phyloP scores from a whole-genome alignment of 2,113 vertebrate genomes.

The Corythornis madagascariensis region DNA sequence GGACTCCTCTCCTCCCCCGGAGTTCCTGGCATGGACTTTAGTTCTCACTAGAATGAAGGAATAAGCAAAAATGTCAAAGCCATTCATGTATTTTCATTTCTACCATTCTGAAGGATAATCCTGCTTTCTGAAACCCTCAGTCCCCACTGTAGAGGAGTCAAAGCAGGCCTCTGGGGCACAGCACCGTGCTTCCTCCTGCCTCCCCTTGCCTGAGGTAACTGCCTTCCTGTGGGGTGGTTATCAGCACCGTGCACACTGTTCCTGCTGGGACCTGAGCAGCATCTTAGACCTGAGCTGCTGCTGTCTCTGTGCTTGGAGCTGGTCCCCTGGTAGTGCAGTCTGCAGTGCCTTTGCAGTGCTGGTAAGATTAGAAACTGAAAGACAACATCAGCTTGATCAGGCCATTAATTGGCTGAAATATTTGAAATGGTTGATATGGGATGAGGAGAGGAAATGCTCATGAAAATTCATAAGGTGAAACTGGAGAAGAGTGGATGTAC shows the following conservation, averaged over 20 bases:
- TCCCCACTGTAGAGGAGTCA: neutral
- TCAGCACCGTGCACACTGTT: neutral
- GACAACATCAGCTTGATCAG: neutral
- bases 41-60: neutral
- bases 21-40: neutral
- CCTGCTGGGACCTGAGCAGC: neutral
- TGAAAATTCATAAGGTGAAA: neutral
- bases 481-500: neutral
- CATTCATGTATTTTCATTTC: neutral
- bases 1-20: neutral
- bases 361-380: neutral
- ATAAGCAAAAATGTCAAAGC: neutral
- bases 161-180: neutral
- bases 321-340: neutral
- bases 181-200: neutral
- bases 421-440: neutral
- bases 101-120: neutral
- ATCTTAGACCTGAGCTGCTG: neutral
- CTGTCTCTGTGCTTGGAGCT: neutral
- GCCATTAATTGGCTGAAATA: neutral
- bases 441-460: neutral
- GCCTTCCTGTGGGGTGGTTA: conserved; percentile 47
- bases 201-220: conserved; percentile 2
- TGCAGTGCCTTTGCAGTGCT: neutral
- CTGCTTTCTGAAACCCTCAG: neutral